A percentile compares a stretch with the other conserved stretches of the same genome.
Conservation (phyloP, 2,888 invertebrate species). For the Calameuta filiformis region DNA sequence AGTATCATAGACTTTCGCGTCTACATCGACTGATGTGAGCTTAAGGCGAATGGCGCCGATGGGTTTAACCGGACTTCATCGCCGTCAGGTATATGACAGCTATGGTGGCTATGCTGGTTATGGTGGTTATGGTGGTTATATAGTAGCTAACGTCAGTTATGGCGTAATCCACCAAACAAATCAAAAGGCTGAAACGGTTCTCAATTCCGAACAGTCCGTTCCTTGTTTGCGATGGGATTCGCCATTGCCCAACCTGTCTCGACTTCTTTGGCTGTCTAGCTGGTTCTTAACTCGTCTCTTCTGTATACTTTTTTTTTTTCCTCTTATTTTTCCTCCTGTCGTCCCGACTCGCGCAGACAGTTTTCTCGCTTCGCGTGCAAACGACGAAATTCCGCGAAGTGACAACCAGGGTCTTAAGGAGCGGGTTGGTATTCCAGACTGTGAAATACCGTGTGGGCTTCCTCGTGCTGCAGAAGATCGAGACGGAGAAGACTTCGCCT, state of each 20-base stretch:
- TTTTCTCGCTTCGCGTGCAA: neutral
- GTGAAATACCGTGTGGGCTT: neutral
- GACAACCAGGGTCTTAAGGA: neutral
- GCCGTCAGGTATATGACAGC: neutral
- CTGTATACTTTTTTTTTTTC: neutral
- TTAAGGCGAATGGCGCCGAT: conserved; percentile 8
- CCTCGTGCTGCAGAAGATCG: neutral
- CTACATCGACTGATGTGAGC: neutral
- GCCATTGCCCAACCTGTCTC: neutral
- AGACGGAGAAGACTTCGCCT: neutral
- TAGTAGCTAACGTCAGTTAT: neutral
- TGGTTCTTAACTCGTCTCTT: neutral
- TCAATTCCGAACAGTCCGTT: neutral
- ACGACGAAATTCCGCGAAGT: neutral
- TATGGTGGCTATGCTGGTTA: neutral
- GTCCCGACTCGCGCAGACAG: neutral
- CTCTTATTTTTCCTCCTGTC: neutral
- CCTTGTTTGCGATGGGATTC: conserved; percentile 1
- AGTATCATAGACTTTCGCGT: conserved; percentile 21
- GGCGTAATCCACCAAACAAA: conserved; percentile 2
- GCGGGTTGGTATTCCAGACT: neutral
- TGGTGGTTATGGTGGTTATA: neutral
- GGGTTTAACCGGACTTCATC: neutral
- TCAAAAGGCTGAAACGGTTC: conserved; percentile 1
- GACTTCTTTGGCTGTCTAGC: neutral